These are phyloP conservation scores for Venustoraphidia nigricollis DNA, from an alignment of 2,888 invertebrate species.

Conservation along the genomic window DNA sequence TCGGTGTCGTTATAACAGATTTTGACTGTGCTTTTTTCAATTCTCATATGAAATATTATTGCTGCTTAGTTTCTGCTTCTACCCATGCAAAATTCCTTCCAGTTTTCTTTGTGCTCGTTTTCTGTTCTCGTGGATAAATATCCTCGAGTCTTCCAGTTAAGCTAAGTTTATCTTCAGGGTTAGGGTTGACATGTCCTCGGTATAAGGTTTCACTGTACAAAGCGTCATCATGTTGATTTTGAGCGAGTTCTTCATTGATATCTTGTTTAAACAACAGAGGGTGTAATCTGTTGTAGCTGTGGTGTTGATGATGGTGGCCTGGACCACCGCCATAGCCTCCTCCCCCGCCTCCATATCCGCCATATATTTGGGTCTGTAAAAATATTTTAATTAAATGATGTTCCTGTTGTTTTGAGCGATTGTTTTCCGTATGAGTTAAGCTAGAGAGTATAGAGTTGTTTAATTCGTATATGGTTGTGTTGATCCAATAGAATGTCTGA, in stretches of 20 bases:
- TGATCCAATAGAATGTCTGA: too few species aligned
- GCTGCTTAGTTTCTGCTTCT: slow-evolving; percentile 18
- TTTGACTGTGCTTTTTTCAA: too few species aligned
- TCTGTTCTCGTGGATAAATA: background rate
- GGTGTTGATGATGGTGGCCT: slow-evolving; percentile 25
- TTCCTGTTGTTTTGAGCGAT: slow-evolving; percentile 11
- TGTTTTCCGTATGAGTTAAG: slow-evolving; percentile 18
- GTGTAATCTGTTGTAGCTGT: slow-evolving; percentile 22
- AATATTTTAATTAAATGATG: too few species aligned
- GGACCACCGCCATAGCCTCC: slow-evolving; percentile 23
- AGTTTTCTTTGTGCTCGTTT: background rate
- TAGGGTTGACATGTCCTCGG: slow-evolving; percentile 2
- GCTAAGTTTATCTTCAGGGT: background rate
- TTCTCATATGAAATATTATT: background rate
- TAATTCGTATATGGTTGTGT: too few species aligned
- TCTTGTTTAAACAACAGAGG: background rate
- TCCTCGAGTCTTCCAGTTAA: slow-evolving; percentile 8
- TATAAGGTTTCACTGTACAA: slow-evolving; percentile 2
- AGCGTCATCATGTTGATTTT: background rate
- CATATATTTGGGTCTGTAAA: slow-evolving; percentile 27
- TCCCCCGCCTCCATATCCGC: slow-evolving; percentile 7
- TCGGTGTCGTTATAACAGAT: too few species aligned
- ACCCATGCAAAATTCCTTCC: slow-evolving; percentile 28
- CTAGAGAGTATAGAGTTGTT: too few species aligned
- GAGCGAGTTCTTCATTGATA: background rate